phyloP scores from a whole-genome alignment of 2,797 vertebrate species.

The Atherinosoma microstoma region DNA sequence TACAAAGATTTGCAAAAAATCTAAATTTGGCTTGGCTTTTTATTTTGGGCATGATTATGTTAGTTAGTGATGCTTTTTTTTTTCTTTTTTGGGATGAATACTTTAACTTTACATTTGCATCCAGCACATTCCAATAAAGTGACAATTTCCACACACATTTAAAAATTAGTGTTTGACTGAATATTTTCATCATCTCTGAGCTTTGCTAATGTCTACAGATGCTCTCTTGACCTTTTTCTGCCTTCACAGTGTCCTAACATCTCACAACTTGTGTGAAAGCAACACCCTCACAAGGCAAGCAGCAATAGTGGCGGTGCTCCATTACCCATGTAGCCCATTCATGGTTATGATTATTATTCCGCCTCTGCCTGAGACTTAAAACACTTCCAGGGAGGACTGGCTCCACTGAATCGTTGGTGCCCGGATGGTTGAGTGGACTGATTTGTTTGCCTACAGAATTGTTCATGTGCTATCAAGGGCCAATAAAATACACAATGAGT shows the following conservation, averaged over 20 bases:
- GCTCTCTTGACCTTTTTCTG: conserved; percentile 67
- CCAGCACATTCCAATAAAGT: background rate
- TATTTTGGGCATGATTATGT: conserved; percentile 2
- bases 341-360: conserved; percentile 79
- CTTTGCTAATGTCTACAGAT: conserved; percentile 54
- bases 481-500: conserved; percentile 51
- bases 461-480: conserved; percentile 43
- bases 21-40: background rate
- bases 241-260: conserved; percentile 65
- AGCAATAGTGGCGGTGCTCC: conserved; percentile 71
- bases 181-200: conserved; percentile 66
- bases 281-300: conserved; percentile 70
- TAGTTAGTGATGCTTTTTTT: background rate
- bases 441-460: conserved; percentile 61
- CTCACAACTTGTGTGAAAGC: conserved; percentile 69
- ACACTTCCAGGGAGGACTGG: conserved; percentile 58
- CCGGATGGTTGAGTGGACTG: conserved; percentile 58
- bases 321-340: conserved; percentile 77
- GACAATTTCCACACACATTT: background rate
- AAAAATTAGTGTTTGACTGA: conserved; percentile 50
- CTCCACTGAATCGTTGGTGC: conserved; percentile 35
- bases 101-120: background rate
- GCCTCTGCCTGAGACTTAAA: conserved; percentile 75
- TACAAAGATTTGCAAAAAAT: background rate
- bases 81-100: background rate